phyloP scores from a whole-genome alignment of 2,113 vertebrate species.

The Turdus rufiventris region DNA sequence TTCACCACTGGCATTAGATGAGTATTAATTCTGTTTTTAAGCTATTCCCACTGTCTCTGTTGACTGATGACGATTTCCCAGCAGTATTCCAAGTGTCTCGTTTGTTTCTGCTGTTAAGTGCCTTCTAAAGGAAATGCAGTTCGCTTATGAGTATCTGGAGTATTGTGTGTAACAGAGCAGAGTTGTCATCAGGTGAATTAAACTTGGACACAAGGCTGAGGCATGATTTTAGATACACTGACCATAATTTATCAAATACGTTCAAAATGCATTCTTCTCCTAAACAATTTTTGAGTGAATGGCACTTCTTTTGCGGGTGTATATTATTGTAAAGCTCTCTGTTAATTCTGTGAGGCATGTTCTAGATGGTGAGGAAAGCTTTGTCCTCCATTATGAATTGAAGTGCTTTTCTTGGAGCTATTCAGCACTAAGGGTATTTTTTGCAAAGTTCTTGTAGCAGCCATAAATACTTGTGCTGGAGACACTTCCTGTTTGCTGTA shows the following conservation, averaged over 20 bases:
- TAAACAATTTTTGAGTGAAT: background rate
- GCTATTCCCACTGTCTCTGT: background rate
- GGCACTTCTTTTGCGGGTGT: background rate
- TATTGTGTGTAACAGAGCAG: background rate
- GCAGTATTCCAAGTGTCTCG: background rate
- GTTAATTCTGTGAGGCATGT: background rate
- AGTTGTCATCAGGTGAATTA: background rate
- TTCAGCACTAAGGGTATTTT: background rate
- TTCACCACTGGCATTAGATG: background rate
- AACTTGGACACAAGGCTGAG: background rate
- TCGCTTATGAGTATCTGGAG: background rate
- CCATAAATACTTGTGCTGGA: background rate
- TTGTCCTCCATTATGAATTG: background rate
- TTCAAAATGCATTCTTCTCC: background rate
- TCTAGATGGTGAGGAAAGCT: background rate
- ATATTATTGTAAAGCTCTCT: background rate
- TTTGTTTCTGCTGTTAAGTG: background rate
- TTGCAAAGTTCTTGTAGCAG: background rate
- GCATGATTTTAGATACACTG: background rate
- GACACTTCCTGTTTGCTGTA: conserved; percentile 21
- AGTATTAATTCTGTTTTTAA: background rate
- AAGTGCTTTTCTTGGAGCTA: background rate
- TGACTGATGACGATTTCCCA: background rate
- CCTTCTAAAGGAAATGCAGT: background rate
- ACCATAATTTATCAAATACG: background rate